Evolutionary conservation across 2,888 invertebrate species (phyloP).

Genomic region (Drosophila quasianomalipes): DNA sequence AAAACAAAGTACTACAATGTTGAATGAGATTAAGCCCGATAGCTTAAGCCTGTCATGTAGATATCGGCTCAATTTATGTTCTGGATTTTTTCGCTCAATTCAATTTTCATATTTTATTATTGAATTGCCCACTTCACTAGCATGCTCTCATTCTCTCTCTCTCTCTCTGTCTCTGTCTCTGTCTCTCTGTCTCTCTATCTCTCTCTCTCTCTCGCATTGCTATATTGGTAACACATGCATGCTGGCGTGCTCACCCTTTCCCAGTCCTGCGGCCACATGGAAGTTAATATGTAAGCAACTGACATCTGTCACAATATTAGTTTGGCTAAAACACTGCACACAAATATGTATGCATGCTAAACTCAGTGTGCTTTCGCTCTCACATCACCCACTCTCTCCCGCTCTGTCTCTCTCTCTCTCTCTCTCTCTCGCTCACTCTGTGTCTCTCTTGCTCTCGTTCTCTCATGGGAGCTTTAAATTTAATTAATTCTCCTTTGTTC

Average conservation of each 20-base stretch:
- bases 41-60: constrained; percentile 12
- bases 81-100: constrained; percentile 20
- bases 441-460: background rate
- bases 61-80: constrained; percentile 36
- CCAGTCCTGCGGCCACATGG: background rate
- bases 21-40: constrained; percentile 39
- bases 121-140: constrained; percentile 12
- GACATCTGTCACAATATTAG: constrained; percentile 23
- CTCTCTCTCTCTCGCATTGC: background rate
- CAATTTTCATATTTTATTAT: constrained; percentile 47
- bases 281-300: constrained; percentile 8
- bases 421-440: background rate
- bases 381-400: background rate
- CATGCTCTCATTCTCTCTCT: background rate
- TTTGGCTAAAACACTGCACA: background rate
- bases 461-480: background rate
- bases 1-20: constrained; percentile 38
- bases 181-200: background rate
- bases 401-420: background rate
- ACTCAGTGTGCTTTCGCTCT: background rate
- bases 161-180: background rate
- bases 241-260: background rate
- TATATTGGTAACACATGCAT: constrained; percentile 2
- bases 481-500: background rate
- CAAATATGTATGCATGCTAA: background rate